Evolutionary conservation across 2,113 vertebrate species (phyloP).

Genomic region (Grantiella picta): DNA sequence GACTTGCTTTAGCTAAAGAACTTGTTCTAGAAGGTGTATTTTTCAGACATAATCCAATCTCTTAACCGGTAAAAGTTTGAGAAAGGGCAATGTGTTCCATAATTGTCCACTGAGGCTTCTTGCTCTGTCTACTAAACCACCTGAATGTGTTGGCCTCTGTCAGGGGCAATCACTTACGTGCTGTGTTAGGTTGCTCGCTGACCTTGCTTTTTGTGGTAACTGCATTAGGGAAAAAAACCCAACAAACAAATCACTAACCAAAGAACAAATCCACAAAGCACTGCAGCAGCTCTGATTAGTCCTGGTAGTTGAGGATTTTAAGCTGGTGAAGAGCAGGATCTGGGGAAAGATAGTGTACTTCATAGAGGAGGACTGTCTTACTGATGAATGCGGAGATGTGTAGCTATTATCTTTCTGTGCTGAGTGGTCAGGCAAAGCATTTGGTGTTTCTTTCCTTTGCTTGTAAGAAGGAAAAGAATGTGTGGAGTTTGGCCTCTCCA

Average conservation of each 20-base stretch:
- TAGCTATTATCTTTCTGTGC: background rate
- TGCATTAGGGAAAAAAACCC: background rate
- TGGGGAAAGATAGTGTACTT: background rate
- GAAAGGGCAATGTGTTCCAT: background rate
- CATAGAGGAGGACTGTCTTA: background rate
- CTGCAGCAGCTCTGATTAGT: background rate
- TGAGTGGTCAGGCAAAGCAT: background rate
- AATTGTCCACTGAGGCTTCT: background rate
- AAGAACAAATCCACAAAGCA: background rate
- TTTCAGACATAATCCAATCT: background rate
- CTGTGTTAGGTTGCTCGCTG: background rate
- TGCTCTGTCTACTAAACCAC: background rate
- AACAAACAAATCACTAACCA: background rate
- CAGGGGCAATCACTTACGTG: background rate
- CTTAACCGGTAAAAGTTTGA: background rate
- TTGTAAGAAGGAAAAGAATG: background rate
- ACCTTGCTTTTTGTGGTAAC: background rate
- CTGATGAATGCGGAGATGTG: background rate
- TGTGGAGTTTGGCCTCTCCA: conserved; percentile 56
- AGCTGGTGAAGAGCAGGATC: background rate
- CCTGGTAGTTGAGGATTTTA: background rate
- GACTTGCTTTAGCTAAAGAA: conserved; percentile 36
- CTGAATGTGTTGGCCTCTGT: background rate
- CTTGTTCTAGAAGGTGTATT: conserved; percentile 7
- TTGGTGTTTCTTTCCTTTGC: background rate